Percentiles rank a stretch among this genome's conserved stretches.
Conservation (phyloP, 2,888 invertebrate species). For the Heliconius charithonia region DNA sequence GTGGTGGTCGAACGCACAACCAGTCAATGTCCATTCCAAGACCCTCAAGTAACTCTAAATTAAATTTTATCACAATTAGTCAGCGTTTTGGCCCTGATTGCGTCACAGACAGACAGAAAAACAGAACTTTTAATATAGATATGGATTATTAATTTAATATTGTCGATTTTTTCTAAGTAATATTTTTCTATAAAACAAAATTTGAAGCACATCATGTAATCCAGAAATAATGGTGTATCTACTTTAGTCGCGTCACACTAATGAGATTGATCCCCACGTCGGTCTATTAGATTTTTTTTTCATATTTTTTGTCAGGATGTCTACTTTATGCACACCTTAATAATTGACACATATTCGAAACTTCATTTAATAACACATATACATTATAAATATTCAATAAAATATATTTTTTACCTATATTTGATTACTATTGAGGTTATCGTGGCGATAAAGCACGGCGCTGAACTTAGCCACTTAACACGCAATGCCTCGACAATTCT, state of each 20-base stretch:
- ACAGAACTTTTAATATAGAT: too few species aligned
- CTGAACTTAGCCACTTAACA: too few species aligned
- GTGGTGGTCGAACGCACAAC: too few species aligned
- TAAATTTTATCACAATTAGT: too few species aligned
- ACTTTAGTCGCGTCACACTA: constrained; percentile 26
- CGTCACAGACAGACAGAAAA: too few species aligned
- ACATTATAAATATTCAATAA: not conserved
- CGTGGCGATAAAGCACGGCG: too few species aligned
- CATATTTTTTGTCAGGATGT: not conserved
- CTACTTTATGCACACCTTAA: not conserved
- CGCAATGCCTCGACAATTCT: too few species aligned
- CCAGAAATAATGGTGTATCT: constrained; percentile 27
- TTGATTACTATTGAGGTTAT: not conserved
- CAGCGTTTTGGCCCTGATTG: too few species aligned
- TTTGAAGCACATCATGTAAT: constrained; percentile 23
- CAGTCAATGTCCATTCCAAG: too few species aligned
- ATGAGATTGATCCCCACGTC: constrained; percentile 11
- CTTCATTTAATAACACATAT: not conserved
- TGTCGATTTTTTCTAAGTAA: not conserved
- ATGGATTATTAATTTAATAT: not conserved
- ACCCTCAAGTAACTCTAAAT: too few species aligned
- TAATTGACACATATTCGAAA: not conserved
- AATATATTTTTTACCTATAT: too few species aligned
- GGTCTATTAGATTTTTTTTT: not conserved
- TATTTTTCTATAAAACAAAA: not conserved